A percentile compares a stretch with the other conserved stretches of the same genome.
Conservation (phyloP, 2,797 vertebrate species). For the Pteronotus mesoamericanus region DNA sequence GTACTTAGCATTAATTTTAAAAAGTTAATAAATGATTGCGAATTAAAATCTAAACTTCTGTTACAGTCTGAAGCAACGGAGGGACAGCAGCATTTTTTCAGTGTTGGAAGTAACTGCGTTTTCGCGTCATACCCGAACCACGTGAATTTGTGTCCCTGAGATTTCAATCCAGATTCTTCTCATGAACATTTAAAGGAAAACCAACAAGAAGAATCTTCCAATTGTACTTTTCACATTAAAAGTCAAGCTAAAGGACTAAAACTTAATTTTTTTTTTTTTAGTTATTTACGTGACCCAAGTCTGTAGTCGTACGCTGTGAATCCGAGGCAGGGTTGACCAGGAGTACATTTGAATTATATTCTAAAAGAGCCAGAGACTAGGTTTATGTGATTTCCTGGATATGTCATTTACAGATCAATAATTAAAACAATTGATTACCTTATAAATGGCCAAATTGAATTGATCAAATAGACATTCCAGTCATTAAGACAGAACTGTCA, state of each 20-base stretch:
- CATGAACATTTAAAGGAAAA: neutral
- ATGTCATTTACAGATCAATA: conserved; percentile 32
- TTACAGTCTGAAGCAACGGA: neutral
- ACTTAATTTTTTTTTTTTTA: neutral
- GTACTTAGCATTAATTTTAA: neutral
- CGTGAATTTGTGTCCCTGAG: neutral
- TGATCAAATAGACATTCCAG: neutral
- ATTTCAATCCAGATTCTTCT: neutral
- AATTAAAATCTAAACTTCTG: neutral
- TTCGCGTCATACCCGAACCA: neutral
- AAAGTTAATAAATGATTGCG: neutral
- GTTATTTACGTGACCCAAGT: neutral
- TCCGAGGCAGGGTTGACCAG: neutral
- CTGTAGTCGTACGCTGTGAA: neutral
- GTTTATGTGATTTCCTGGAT: conserved; percentile 6
- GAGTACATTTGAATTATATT: neutral
- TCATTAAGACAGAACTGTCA: conserved; percentile 32
- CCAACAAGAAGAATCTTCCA: neutral
- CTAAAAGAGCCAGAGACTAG: neutral
- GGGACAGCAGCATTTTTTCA: neutral
- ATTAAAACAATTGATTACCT: conserved; percentile 26
- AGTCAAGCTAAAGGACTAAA: neutral
- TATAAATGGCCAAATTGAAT: conserved; percentile 32
- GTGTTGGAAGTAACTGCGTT: neutral
- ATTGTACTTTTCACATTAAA: conserved; percentile 12